Base-by-base conservation (phyloP, 2,113 vertebrate genomes). In the Sinosuthora webbiana region DNA sequence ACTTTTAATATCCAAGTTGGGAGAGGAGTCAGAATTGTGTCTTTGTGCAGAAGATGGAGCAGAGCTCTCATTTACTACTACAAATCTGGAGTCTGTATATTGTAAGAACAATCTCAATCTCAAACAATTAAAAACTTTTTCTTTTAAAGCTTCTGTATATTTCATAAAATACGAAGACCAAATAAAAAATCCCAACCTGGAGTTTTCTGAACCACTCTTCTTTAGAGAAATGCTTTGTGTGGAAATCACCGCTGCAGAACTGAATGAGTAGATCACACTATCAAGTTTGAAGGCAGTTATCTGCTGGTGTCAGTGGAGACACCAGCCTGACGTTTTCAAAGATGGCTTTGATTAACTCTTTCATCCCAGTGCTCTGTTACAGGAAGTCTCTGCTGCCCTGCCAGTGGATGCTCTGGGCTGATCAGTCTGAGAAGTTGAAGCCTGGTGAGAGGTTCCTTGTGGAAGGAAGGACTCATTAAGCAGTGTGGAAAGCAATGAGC, bases 1-100 rank as follows among this genome's bases (percentile, higher is more conserved):
- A 95, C 93, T 94, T 95, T 86, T 96, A 96, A 96, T 93, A 57
- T 75, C 49, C 69, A 57, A 84, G 25, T 78, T 82, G 94, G 90
- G 90, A 97, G 25, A 81, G 27, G 68, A 88, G 64, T 78, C 64
- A 60, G 80, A 64, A 94, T 68, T 92, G 60, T 78, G 83, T 90
- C 64, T 95, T 88, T 84, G 83, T 92, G 90, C 52, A 55, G 83
- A 49, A 85, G 64, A 87, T 50, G 76, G 65, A 94, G 74, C 93
- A 96, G 88, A 97, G 90, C 88, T 87, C 79, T 92, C 90, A 73
- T 93, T 90, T 93, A 39, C 56, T 62, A 2, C 53, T 87, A 55
- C 57, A 41, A 42, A 95, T 77, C 53, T 55, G 15, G 35, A 70
- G 33, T 15, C 35, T 83, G 23, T 30, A 13, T 59, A 56, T 77